Base-by-base conservation (phyloP, 1,140 invertebrate genomes). In the Lineus longissimus region DNA sequence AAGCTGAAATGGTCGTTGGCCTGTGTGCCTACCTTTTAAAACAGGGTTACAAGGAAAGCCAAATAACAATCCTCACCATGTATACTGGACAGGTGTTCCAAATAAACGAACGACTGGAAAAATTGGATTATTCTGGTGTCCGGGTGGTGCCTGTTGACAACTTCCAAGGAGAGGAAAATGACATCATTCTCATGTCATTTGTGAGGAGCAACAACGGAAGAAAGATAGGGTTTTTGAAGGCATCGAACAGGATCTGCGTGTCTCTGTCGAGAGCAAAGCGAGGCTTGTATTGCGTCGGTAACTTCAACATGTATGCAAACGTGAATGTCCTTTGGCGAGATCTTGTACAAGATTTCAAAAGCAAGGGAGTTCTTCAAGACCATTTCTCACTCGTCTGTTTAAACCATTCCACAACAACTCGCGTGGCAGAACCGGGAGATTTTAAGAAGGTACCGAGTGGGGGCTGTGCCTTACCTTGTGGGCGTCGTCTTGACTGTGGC, bases 131-230 rank as follows among this genome's bases (percentile, higher is more conserved):
- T 19, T n/a, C n/a, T 7, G 55, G 29, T 40, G 23, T 64, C 0
- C 23, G 41, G 2, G 31, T 63, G 2, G 30, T 33, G 2, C 19
- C 55, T 29, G 55, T 69, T n/a, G 66, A 70, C 33, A 70, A 70
- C 43, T 70, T 59, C 47, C 70, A 72, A 51, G 71, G 71, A 1
- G 71, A 73, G 33, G 71, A 73, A 63, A 73, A 73, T 40, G 65
- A 73, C 45, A 68, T 73, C n/a, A 62, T 73, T 25, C 22, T 73
- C 2, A n/a, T 73, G n/a, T 73, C 71, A 9, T 62, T 73, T 6
- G 71, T 73, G 29, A 55, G 71, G 11, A 72, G 70, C 43, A 73
- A 73, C 56, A 30, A 64, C 17, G 57, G 65, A 27, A 45, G 54
- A 0, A 58, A 65, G n/a, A 58, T 65, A 7, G 71, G 71, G 11